Conservation (phyloP, 2,888 invertebrate species). For the Trichacis sp. region DNA sequence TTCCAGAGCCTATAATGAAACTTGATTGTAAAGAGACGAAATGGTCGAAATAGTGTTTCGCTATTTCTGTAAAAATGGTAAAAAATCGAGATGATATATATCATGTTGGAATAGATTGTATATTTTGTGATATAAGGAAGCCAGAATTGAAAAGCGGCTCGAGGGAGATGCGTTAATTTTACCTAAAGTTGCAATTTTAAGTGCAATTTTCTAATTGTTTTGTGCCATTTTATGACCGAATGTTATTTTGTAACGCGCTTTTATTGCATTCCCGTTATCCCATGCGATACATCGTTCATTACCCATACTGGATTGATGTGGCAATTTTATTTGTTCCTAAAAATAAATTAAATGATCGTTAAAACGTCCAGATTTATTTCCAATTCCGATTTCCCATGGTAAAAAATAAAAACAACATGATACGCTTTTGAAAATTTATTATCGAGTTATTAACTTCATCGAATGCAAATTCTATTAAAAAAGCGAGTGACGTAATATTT, state of each 20-base stretch:
- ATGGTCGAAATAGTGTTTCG: conserved; percentile 34
- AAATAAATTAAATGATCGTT: conserved; percentile 56
- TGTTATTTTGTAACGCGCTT: conserved; percentile 37
- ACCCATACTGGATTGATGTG: conserved; percentile 54
- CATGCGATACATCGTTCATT: conserved; percentile 14
- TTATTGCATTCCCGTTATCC: conserved; percentile 21
- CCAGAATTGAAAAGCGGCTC: conserved; percentile 14
- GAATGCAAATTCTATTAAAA: background rate
- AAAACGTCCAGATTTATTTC: no score
- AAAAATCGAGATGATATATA: conserved; percentile 43
- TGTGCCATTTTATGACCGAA: conserved; percentile 55
- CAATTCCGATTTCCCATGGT: no score
- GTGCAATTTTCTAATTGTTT: conserved; percentile 46
- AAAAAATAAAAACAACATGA: background rate
- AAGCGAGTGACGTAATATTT: conserved; percentile 6
- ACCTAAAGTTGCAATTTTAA: conserved; percentile 49
- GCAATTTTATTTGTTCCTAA: conserved; percentile 62
- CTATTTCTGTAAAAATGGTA: conserved; percentile 40
- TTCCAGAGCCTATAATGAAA: background rate
- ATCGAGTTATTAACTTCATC: background rate
- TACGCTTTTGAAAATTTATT: background rate
- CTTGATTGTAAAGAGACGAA: conserved; percentile 19
- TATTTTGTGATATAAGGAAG: conserved; percentile 64
- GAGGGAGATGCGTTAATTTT: conserved; percentile 45
- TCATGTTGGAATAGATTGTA: conserved; percentile 56